Percentiles rank a stretch among this genome's conserved stretches.
phyloP scores from a whole-genome alignment of 2,113 vertebrate genomes.

The Heteronetta atricapilla region DNA sequence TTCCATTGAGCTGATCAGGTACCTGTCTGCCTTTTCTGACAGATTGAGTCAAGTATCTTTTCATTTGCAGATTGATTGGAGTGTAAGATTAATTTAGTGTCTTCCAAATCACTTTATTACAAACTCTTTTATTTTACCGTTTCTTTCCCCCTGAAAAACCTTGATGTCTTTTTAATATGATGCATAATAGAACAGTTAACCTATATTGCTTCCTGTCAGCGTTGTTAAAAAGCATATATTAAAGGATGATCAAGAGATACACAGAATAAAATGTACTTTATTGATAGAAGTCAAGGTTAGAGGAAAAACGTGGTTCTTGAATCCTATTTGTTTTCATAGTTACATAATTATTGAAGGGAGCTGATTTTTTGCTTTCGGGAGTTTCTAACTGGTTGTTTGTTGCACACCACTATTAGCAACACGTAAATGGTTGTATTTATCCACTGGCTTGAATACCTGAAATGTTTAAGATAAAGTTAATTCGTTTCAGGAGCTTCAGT shows the following conservation, averaged over 20 bases:
- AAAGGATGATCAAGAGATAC: neutral
- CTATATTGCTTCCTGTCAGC: neutral
- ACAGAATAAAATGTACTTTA: neutral
- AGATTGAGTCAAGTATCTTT: slow-evolving; percentile 51
- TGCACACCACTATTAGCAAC: neutral
- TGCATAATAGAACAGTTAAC: slow-evolving; percentile 13
- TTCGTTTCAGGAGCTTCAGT: neutral
- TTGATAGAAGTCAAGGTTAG: neutral
- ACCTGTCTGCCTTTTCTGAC: slow-evolving; percentile 46
- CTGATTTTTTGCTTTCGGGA: neutral
- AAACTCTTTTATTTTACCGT: slow-evolving; percentile 50
- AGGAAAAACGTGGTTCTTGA: neutral
- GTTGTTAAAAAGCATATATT: neutral
- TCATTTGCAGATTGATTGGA: slow-evolving; percentile 47
- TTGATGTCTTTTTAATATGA: slow-evolving; percentile 26
- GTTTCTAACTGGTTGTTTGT: neutral
- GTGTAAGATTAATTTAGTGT: slow-evolving; percentile 47
- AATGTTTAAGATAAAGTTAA: neutral
- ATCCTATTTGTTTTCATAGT: neutral
- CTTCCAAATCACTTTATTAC: slow-evolving; percentile 47
- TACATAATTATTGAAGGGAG: neutral
- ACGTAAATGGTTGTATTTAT: neutral
- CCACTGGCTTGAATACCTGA: neutral
- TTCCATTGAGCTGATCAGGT: slow-evolving; percentile 51
- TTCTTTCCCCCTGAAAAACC: neutral